Conservation (phyloP, 2,797 vertebrate species). For the Sebastes ruberrimus region DNA sequence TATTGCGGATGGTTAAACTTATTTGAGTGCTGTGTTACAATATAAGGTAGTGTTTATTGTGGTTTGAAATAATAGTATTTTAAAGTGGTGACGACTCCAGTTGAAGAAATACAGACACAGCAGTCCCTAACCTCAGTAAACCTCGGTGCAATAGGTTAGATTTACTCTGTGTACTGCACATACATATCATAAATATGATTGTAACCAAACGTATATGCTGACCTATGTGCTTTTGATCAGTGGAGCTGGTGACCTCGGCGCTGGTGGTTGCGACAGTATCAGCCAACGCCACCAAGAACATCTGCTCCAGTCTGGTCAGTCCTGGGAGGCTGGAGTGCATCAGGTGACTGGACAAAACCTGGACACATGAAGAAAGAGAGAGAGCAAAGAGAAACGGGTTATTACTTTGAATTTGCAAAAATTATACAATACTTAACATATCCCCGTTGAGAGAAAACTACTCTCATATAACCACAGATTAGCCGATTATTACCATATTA, state of each 20-base stretch:
- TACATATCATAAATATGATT: not conserved
- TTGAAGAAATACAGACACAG: not conserved
- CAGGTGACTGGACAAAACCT: slow-evolving; percentile 97
- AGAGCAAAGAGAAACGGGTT: not conserved
- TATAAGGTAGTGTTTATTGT: not conserved
- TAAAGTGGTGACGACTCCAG: not conserved
- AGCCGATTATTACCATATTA: not conserved
- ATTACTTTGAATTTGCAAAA: not conserved
- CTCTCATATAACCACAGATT: not conserved
- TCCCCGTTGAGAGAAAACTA: not conserved
- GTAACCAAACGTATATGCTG: slow-evolving; percentile 27
- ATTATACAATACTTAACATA: not conserved
- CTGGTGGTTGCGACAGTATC: slow-evolving; percentile 97
- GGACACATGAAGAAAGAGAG: not conserved
- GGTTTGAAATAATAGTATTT: not conserved
- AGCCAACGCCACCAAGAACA: slow-evolving; percentile 97
- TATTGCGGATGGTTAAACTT: not conserved
- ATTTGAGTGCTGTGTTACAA: not conserved
- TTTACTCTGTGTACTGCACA: not conserved
- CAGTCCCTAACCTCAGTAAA: not conserved
- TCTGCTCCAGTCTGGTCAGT: slow-evolving; percentile 96
- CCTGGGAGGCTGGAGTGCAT: slow-evolving; percentile 99
- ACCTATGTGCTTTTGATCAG: slow-evolving; percentile 94
- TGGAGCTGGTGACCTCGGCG: slow-evolving; percentile 91
- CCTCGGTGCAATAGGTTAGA: not conserved